These are phyloP conservation scores for Cichlasoma orientale DNA, from an alignment of 2,797 vertebrate species.

Conservation along the genomic window DNA sequence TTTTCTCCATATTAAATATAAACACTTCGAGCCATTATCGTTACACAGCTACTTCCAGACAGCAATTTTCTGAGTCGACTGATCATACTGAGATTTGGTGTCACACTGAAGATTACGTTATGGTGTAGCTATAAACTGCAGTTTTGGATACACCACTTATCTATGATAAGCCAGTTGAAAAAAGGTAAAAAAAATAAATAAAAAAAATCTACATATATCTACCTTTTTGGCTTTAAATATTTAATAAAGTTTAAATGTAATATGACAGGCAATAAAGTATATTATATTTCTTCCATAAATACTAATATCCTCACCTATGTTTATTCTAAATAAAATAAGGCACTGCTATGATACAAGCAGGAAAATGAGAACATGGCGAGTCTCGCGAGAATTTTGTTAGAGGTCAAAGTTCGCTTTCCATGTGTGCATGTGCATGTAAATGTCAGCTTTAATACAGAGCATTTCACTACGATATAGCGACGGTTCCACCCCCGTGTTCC, in stretches of 20 bases:
- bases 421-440: constrained; percentile 42
- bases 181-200: neutral
- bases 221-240: neutral
- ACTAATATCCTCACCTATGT: neutral
- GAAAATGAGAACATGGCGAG: neutral
- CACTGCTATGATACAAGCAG: too few species aligned
- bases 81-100: neutral
- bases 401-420: constrained; percentile 66
- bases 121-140: neutral
- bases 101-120: neutral
- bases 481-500: neutral
- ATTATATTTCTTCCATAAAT: neutral
- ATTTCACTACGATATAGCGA: neutral
- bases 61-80: neutral
- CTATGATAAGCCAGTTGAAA: too few species aligned
- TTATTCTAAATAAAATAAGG: neutral
- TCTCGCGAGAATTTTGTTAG: constrained; percentile 57
- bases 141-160: neutral
- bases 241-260: neutral
- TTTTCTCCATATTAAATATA: neutral
- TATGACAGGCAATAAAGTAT: neutral
- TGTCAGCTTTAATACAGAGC: neutral
- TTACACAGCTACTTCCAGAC: neutral
- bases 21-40: neutral
- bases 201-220: neutral